Conservation (phyloP, 2,888 invertebrate genomes). For the Hirtodrosophila confusa region DNA sequence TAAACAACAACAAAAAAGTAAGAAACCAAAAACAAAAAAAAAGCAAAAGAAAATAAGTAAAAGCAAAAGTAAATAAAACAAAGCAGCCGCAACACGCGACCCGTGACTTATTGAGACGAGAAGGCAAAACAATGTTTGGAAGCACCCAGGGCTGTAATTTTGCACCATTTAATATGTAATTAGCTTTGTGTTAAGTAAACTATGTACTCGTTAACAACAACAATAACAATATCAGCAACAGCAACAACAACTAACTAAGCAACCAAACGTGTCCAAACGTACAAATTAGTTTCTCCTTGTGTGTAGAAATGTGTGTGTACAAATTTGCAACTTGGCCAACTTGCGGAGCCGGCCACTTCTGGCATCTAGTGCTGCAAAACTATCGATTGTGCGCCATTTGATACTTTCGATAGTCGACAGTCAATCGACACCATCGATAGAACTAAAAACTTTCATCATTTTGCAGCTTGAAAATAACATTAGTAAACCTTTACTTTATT, state of each 20-base stretch:
- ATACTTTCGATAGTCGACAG: no score
- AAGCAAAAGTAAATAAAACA: conserved; percentile 1
- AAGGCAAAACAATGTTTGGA: conserved; percentile 81
- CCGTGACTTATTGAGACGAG: conserved; percentile 70
- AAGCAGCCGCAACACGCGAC: conserved; percentile 33
- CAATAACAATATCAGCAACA: conserved; percentile 44
- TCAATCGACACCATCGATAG: no score
- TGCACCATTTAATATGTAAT: conserved; percentile 82
- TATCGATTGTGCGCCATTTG: background rate
- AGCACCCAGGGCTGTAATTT: conserved; percentile 83
- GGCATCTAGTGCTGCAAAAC: conserved; percentile 4
- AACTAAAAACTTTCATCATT: no score
- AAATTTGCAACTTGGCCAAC: conserved; percentile 36
- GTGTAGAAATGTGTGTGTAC: conserved; percentile 31
- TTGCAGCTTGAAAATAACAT: no score
- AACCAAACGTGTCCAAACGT: conserved; percentile 55
- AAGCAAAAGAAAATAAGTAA: conserved; percentile 13
- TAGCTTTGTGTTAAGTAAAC: conserved; percentile 81
- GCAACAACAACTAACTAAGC: conserved; percentile 60
- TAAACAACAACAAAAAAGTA: no score
- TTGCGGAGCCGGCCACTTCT: conserved; percentile 2
- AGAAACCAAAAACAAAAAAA: conserved; percentile 1
- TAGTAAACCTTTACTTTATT: no score
- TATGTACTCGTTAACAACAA: conserved; percentile 55
- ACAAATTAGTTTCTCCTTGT: conserved; percentile 51